A percentile compares a stretch with the other conserved stretches of the same genome.
Conservation (phyloP, 2,888 invertebrate genomes). For the Andrena praecox region DNA sequence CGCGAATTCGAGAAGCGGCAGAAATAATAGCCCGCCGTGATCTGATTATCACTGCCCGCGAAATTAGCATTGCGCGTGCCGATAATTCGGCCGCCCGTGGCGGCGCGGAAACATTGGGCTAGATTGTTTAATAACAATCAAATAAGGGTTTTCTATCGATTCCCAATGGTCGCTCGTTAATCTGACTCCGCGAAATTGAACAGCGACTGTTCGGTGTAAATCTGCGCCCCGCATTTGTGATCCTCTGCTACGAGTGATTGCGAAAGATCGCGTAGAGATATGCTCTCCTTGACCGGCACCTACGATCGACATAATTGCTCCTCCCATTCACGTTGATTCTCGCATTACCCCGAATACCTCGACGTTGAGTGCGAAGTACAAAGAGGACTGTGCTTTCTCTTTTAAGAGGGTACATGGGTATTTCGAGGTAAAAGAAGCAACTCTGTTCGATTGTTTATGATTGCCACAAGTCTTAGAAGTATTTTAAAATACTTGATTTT, state of each 20-base stretch:
- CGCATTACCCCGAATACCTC: not conserved
- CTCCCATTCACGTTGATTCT: not conserved
- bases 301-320: not conserved
- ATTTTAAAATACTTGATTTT: no score
- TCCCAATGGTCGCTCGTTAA: not conserved
- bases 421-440: no score
- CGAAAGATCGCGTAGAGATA: not conserved
- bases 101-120: not conserved
- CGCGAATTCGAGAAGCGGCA: slow-evolving; percentile 14
- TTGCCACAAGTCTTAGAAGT: no score
- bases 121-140: slow-evolving; percentile 29
- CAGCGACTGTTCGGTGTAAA: not conserved
- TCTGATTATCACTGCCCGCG: slow-evolving; percentile 38
- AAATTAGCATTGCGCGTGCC: slow-evolving; percentile 29
- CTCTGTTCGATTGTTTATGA: no score
- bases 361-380: not conserved
- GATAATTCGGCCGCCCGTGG: slow-evolving; percentile 14
- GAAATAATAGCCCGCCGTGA: slow-evolving; percentile 26
- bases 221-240: not conserved
- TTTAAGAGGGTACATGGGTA: not conserved
- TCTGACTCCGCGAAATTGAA: not conserved
- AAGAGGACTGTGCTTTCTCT: not conserved
- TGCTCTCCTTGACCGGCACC: slow-evolving; percentile 7
- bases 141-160: slow-evolving; percentile 32
- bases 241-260: not conserved